Evolutionary conservation across 1,140 invertebrate genomes (phyloP), one percentile per base, ranked within the genome.

Genomic region (Andricus grossulariae): DNA sequence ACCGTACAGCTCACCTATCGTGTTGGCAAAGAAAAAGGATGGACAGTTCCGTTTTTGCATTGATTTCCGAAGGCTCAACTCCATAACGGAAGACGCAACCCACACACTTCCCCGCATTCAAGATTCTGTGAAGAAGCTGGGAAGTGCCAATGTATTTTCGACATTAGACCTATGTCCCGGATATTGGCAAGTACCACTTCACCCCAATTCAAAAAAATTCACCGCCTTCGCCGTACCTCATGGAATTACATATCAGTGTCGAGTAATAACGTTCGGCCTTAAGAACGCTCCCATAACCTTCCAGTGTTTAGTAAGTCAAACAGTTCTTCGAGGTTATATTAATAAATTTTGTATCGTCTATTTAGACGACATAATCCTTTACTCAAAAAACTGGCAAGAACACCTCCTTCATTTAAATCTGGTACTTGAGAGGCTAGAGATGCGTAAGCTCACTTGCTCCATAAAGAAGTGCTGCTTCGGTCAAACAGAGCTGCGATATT

Each of bases 271-370:
- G 10, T 75, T 75, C 16, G 74, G 74, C 2, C 15, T 75, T 5
- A 52, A 75, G n/a, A 51, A 51, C 25, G 25, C 25, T 3, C 25
- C 25, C 25, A 25, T 25, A 25, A 25, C 25, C 3, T 25, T 25
- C 25, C 18, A 70, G 6, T 4, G n/a, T 10, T 18, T 74, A 3
- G 70, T 78, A 21, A 74, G 15, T 39, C 72, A 78, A 16, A 15
- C 19, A 18, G 72, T 78, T 0, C 60, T 78, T 15, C 11, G 25
- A 3, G 76, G 60, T 11, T 80, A 72, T 19, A 39, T 79, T 0
- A 16, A 76, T 49, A 39, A 71, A 18, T 82, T 82, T 19, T 85
- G 85, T 71, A 76, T 85, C 6, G 83, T 85, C 19, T 87, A 88
- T 57, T n/a, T 86, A 13, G 84, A 25, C 25, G 25, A 25, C 3